Evolutionary conservation across 2,888 invertebrate genomes (phyloP).

Genomic region (Eristalis arbustorum): DNA sequence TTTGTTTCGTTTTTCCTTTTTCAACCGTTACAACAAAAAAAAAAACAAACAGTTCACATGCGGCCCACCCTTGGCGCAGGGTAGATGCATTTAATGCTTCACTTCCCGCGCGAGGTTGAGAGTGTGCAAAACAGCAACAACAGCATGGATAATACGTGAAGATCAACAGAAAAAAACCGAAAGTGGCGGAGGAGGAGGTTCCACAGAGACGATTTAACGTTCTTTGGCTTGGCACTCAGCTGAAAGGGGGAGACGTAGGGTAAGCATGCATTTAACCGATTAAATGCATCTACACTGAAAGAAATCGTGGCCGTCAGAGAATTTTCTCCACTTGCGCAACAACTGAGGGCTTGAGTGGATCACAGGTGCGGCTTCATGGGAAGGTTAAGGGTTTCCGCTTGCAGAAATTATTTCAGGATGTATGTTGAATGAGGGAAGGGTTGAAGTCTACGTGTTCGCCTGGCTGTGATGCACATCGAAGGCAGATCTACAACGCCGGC

Average conservation of each 20-base stretch:
- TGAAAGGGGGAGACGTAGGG: not conserved
- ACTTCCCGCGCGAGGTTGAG: conserved; percentile 7
- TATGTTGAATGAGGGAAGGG: no score
- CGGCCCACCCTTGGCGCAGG: conserved; percentile 20
- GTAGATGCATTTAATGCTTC: conserved; percentile 49
- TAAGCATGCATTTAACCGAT: conserved; percentile 24
- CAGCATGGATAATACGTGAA: conserved; percentile 29
- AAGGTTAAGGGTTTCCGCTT: no score
- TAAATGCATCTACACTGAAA: not conserved
- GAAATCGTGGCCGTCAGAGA: not conserved
- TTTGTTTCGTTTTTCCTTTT: not conserved
- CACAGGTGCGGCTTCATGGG: no score
- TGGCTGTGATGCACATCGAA: no score
- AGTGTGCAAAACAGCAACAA: conserved; percentile 19
- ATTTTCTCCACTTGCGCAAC: no score
- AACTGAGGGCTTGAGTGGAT: no score
- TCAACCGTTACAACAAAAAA: not conserved
- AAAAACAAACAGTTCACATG: not conserved
- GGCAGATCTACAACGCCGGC: no score
- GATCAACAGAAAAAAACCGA: conserved; percentile 43
- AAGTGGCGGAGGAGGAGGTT: not conserved
- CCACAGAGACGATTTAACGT: not conserved
- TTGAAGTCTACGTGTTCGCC: no score
- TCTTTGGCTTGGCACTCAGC: no score
- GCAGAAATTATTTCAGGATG: no score